phyloP scores from a whole-genome alignment of 2,113 vertebrate species.

The Leptocoma aspasia region DNA sequence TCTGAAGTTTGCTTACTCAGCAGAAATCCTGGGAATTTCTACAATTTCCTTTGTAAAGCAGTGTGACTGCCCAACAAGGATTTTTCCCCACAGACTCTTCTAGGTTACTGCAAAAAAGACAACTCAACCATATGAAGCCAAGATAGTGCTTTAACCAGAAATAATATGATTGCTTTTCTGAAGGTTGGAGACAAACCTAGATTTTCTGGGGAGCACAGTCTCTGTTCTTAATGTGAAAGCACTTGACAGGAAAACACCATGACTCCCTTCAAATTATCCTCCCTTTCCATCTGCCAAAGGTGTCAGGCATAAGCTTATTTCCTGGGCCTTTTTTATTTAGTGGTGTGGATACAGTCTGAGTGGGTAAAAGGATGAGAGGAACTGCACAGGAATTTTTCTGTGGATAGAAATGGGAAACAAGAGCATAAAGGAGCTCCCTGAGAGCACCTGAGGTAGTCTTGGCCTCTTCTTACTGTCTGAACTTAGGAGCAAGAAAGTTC shows the following conservation, averaged over 20 bases:
- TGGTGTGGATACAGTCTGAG: neutral
- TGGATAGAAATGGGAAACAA: neutral
- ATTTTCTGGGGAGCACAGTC: neutral
- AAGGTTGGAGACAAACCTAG: neutral
- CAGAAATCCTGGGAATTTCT: neutral
- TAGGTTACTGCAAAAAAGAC: neutral
- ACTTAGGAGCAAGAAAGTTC: neutral
- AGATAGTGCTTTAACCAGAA: neutral
- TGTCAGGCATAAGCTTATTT: neutral
- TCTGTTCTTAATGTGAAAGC: neutral
- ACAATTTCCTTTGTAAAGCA: neutral
- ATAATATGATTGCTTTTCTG: neutral
- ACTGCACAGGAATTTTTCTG: neutral
- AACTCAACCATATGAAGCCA: neutral
- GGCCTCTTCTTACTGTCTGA: neutral
- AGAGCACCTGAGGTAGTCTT: neutral
- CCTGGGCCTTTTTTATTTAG: neutral
- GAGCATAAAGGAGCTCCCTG: neutral
- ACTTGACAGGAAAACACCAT: neutral
- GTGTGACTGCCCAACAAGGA: neutral
- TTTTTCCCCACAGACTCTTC: neutral
- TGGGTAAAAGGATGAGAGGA: neutral
- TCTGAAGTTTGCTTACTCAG: neutral
- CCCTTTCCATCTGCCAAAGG: accelerated
- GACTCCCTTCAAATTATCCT: neutral